Conservation (phyloP, 2,113 vertebrate species). For the Neogale vison region DNA sequence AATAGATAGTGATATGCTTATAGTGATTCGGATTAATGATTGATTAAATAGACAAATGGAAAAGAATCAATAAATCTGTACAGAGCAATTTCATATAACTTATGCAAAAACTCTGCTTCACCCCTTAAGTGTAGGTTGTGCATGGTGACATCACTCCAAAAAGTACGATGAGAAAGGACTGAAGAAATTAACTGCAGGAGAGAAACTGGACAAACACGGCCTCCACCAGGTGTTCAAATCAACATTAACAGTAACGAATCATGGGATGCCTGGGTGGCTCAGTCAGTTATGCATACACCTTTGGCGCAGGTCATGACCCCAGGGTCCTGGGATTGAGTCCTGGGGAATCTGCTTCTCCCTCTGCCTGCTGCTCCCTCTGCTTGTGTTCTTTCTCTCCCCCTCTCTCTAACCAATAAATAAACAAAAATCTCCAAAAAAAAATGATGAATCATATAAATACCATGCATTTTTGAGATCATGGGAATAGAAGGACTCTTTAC, state of each 20-base stretch:
- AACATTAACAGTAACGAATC: accelerated
- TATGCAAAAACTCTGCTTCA: neutral
- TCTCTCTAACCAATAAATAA: neutral
- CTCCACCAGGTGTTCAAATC: neutral
- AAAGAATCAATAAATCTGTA: neutral
- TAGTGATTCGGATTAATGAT: neutral
- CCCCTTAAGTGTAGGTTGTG: accelerated
- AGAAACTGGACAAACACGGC: accelerated
- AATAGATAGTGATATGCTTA: neutral
- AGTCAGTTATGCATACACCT: neutral
- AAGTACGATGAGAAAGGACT: neutral
- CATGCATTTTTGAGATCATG: accelerated
- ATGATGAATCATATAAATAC: accelerated
- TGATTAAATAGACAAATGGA: neutral
- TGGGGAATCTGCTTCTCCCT: neutral
- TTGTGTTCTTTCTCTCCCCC: neutral
- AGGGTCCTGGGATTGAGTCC: neutral
- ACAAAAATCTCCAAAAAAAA: neutral
- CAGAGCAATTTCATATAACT: neutral
- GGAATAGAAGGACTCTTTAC: neutral
- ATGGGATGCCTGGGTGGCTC: no score
- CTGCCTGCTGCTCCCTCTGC: neutral
- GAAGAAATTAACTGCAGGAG: neutral
- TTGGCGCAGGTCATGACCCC: neutral
- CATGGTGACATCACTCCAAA: accelerated